Base-by-base conservation (phyloP, 2,888 invertebrate genomes). In the Sepiola atlantica region DNA sequence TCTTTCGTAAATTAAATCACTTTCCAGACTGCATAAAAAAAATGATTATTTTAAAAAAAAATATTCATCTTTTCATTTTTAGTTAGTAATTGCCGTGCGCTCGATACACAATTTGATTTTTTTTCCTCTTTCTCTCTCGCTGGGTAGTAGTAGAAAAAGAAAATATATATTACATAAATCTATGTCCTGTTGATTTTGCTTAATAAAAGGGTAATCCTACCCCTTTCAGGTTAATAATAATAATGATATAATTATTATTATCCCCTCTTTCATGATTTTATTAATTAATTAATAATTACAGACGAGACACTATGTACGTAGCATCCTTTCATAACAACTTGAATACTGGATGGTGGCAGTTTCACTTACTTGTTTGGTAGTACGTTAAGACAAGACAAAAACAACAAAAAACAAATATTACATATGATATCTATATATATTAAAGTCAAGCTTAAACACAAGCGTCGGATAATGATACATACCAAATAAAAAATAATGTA, bases 201-300 rank as follows among this genome's bases (percentile, higher is more conserved):
- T 45, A 45, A 45, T 4, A 45, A 45, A 45, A 45, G 4, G 77
- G 77, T n/a, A 16, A 28, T 28, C 28, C 28, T 61, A 32, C 16
- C 32, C n/a, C 14, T n/a, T 77, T n/a, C n/a, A 8, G 2, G 8
- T 45, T 45, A 45, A 8, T 45, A 45, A 45, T 45, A 45, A 45
- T 8, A 2, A 45, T 45, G 8, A 2, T 45, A 45, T 45, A 4
- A 45, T 16, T 77, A 24, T 77, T 77, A 77, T 32, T n/a, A 77
- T 77, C 4, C 12, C n/a, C 28, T 77, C 12, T 32, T 77, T 32
- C 77, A 6, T 18, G 77, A 1, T 77, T 77, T 32, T 16, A 77
- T 77, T 77, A 77, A 77, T 77, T 77, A 77, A n/a, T 32, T 32
- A 77, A n/a, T 77, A 77, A 77, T 77, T 77, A 77, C 77, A 77